Percentiles rank a stretch among this genome's conserved stretches.
phyloP scores from a whole-genome alignment of 2,797 vertebrate species.

The Falco columbarius region DNA sequence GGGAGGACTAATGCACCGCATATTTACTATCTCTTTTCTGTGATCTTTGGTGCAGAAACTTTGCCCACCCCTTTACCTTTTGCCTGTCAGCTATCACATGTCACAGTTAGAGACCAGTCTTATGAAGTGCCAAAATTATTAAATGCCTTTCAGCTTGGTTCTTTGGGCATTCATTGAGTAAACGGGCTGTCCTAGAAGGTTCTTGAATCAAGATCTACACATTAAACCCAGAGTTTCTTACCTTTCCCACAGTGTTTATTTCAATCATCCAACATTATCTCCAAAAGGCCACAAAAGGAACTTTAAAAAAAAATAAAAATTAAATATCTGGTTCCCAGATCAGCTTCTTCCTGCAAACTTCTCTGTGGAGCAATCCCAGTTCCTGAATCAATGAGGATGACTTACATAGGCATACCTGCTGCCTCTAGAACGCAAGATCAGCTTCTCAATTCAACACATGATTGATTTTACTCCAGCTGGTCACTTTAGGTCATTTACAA shows the following conservation, averaged over 20 bases:
- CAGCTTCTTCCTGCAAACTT: background rate
- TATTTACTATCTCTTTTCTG: background rate
- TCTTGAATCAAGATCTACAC: background rate
- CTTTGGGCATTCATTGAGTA: background rate
- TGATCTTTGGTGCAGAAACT: background rate
- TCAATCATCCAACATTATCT: background rate
- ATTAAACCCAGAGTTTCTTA: background rate
- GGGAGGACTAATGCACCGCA: fast-evolving
- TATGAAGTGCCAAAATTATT: background rate
- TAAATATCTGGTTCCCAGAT: background rate
- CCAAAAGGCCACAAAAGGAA: background rate
- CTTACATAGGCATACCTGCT: too few relatives aligned
- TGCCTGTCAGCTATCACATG: background rate
- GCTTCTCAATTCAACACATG: background rate
- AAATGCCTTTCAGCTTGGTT: background rate
- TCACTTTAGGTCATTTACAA: background rate
- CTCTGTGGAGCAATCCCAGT: background rate
- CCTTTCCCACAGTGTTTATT: background rate
- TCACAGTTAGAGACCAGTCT: background rate
- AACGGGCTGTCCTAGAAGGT: background rate
- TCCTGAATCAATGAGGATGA: background rate
- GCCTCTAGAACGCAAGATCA: background rate
- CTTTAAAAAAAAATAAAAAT: background rate
- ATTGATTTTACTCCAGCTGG: background rate
- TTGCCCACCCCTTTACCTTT: background rate